Conservation (phyloP, 2,797 vertebrate species). For the Ficedula albicollis region DNA sequence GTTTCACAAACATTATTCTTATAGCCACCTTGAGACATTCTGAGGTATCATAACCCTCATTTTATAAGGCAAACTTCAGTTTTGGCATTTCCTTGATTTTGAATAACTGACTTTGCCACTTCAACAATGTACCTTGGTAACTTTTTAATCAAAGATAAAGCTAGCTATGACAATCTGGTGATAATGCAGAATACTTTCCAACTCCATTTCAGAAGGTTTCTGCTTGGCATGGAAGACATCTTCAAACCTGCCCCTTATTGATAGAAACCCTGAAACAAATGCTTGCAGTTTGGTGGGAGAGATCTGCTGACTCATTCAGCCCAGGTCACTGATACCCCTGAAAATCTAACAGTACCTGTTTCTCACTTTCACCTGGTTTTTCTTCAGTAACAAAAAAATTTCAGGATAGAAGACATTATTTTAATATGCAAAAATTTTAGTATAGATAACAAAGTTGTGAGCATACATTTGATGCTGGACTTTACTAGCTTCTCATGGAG, state of each 20-base stretch:
- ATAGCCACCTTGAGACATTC: neutral
- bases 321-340: neutral
- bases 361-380: neutral
- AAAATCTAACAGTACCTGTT: neutral
- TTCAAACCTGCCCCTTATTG: neutral
- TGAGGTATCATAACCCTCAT: neutral
- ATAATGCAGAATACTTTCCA: neutral
- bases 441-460: neutral
- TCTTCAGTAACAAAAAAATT: neutral
- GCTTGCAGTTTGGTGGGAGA: neutral
- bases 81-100: neutral
- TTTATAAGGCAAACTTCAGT: neutral
- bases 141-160: neutral
- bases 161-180: neutral
- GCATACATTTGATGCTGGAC: neutral
- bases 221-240: neutral
- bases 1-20: conserved; percentile 3
- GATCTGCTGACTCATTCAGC: neutral
- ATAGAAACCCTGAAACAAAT: neutral
- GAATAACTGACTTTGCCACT: neutral
- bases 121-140: neutral
- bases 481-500: neutral
- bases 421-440: neutral
- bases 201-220: neutral
- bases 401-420: neutral